Base-by-base conservation (phyloP, 2,113 vertebrate genomes). In the Centropus unirufus region DNA sequence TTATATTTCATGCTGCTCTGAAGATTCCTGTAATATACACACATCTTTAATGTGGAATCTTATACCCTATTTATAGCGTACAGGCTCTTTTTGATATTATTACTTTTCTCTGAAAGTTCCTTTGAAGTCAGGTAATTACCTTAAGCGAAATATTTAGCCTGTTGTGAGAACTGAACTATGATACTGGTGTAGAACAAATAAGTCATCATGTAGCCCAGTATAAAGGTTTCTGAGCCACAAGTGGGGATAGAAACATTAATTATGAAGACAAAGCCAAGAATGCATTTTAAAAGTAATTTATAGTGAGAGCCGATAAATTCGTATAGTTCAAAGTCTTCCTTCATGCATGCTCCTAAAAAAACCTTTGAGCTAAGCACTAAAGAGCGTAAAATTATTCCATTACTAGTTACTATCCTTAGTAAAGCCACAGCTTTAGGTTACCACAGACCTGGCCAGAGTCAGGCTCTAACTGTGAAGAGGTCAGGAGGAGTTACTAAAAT, bases 1-100 rank as follows among this genome's bases (percentile, higher is more conserved):
- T 97, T 96, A 87, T 94, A 96, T 96, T 96, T 96, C 91, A 96
- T 77, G 93, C 70, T 87, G 68, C 88, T 96, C 83, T 95, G 83
- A 96, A 96, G 94, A 86, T 68, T 91, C 90, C 83, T 94, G 82
- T 89, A 96, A 96, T 91, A 97, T 92, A 96, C 69, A 95, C 97
- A 91, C 84, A 93, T 84, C 94, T 91, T 95, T 95, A 96, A 96
- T 94, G 95, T 93, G 92, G 97, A 97, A 95, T 96, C 97, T 96
- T 93, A 96, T 94, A 95, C 75, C 46, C 94, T 95, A 95, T 95
- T 96, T 97, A 96, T 95, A 96, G 96, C 69, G 72, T 90, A 93
- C 70, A 89, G 90, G 36, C 76, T 94, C 90, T 94, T 97, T 95
- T 93, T 96, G 68, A 96, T 96, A 96, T 91, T 96, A 94, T 96